Evolutionary conservation across 2,113 vertebrate genomes (phyloP), one percentile per base, ranked within the genome.

Genomic region (Neogobius melanostomus): DNA sequence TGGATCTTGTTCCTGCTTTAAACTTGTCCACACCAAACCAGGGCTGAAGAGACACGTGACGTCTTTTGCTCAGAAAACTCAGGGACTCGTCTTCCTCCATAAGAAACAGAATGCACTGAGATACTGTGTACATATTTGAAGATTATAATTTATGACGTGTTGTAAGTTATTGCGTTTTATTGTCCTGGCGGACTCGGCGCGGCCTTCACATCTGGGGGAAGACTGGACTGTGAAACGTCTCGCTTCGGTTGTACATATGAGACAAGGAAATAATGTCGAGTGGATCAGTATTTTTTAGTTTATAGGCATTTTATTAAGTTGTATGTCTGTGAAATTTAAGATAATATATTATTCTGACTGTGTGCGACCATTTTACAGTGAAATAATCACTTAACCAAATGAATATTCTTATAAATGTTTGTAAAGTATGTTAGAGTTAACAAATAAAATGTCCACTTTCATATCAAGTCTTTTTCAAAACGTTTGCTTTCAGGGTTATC

Each of bases 111-210:
- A 83, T 87, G 88, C 89, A 89, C 89, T 90, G 87, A 81, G 61
- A 67, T 73, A 80, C 82, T 69, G 66, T 87, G 85, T 85, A 90
- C 87, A 87, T 88, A 87, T 77, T 82, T 71, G 64, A 63, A 85
- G 82, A 76, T 80, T 36, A 75, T 82, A 85, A 85, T 90, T 84
- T 87, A 87, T 85, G 82, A 66, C 80, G 46, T 79, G 70, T 44
- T 48, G 67, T 87, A 88, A 88, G 54, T 87, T 85, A 89, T 89
- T 91, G 66, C 66, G 56, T 81, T 83, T 77, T 72, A 72, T 79
- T 74, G 44, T 80, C 61, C 6, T 47, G 71, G 77, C 82, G 77
- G 71, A 76, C 82, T 73, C 16, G 28, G 47, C 45, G 6, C 66
- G 73, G 80, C 68, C 81, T 69, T 69, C 76, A 83, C 72, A 72